Conservation (phyloP, 2,113 vertebrate species). For the Corythaeola cristata region DNA sequence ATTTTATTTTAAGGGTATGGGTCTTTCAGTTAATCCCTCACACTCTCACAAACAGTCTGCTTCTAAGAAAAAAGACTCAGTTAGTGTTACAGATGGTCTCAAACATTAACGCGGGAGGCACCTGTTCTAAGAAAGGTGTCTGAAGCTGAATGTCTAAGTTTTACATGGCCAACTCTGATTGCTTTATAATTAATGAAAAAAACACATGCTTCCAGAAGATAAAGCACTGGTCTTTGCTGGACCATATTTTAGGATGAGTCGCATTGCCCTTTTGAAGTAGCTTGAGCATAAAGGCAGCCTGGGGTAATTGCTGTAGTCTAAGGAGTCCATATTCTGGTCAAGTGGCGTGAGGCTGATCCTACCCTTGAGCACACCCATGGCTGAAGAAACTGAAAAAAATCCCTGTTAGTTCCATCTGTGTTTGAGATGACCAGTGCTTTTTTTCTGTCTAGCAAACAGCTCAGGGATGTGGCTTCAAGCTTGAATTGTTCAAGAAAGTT, state of each 20-base stretch:
- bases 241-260: neutral
- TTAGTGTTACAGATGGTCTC: neutral
- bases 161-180: neutral
- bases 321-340: neutral
- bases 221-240: neutral
- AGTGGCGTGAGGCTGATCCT: neutral
- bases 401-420: neutral
- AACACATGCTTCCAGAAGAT: neutral
- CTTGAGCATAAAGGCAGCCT: neutral
- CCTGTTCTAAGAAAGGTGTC: neutral
- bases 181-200: neutral
- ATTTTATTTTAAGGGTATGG: neutral
- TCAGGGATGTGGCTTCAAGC: neutral
- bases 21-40: slow-evolving; percentile 7
- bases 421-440: neutral
- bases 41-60: neutral
- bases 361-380: neutral
- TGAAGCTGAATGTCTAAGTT: neutral
- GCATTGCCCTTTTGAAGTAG: neutral
- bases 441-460: neutral
- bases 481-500: neutral
- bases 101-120: neutral
- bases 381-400: neutral
- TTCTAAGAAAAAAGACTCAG: neutral
- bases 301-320: neutral